Base-by-base conservation (phyloP, 2,797 vertebrate species). In the Pelochelys cantorii region DNA sequence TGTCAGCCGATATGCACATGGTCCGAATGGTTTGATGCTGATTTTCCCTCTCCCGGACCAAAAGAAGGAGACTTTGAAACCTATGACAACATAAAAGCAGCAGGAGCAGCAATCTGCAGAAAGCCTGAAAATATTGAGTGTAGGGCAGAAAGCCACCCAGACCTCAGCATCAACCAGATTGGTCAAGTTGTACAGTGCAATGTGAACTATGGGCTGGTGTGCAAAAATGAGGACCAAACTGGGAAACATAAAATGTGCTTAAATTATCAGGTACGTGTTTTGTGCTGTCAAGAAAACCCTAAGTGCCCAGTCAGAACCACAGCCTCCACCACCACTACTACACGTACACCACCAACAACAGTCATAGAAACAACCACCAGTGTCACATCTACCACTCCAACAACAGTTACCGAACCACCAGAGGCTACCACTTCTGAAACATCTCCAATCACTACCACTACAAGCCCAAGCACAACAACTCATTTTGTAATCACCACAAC, bases 141-240 rank as follows among this genome's bases (percentile, higher is more conserved):
- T 59, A 77, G 25, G 25, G 95, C 97, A 0, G 87, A 93, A 88
- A 71, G 82, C 23, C 90, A 62, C 62, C 95, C 90, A 0, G 22
- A 82, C 0, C 0, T 20, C 3, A 1, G 65, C 0, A 89, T 90
- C 1, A 75, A 87, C 0, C 3, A 90, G 1, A 22, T 97, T 9
- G 96, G 96, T 0, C 97, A 97, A 90, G 81, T 5, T 0, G 96
- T 97, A 62, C 94, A 93, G 81, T 97, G 97, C 0, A 34, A 97
- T 1, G 68, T 90, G 52, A 3, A 55, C 34, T 84, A 57, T 0
- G 97, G 97, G 2, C 94, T 98, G 18, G 87, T 96, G 15, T 98
- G 97, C 89, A 79, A 81, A 86, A 98, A 98, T 17, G 1, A 65
- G 0, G 95, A 97, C 27, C 97, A 98, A 92, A 5, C 0, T 0